phyloP scores from a whole-genome alignment of 2,113 vertebrate genomes.

The Perca schrenkii region DNA sequence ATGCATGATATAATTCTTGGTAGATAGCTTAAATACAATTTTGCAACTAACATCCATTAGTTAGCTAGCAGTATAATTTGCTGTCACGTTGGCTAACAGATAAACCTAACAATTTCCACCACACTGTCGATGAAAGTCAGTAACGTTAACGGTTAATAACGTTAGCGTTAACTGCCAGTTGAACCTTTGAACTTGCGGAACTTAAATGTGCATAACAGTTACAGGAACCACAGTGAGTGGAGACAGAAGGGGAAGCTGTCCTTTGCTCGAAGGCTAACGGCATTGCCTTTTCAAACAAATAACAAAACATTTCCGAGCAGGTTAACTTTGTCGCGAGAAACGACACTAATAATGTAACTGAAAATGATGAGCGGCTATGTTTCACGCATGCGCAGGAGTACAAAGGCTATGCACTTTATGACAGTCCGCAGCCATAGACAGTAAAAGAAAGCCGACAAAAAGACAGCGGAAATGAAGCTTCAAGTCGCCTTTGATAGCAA shows the following conservation, averaged over 20 bases:
- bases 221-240: constrained; percentile 5
- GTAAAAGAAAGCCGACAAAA: constrained; percentile 37
- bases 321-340: constrained; percentile 3
- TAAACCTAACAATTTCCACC: background rate
- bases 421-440: constrained; percentile 55
- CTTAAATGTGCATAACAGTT: constrained; percentile 11
- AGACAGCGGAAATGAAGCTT: constrained; percentile 68
- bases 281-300: background rate
- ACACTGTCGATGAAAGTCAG: background rate
- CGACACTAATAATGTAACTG: constrained; percentile 21
- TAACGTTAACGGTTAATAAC: background rate
- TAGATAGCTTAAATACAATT: background rate
- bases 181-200: constrained; percentile 41
- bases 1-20: constrained; percentile 20
- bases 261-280: background rate
- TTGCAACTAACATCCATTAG: background rate
- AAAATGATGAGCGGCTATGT: constrained; percentile 59
- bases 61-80: background rate
- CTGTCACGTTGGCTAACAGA: background rate
- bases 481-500: constrained; percentile 4
- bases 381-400: constrained; percentile 76
- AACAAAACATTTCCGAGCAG: background rate
- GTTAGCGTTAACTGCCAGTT: background rate
- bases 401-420: constrained; percentile 81
- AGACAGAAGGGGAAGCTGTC: background rate